Conservation (phyloP, 2,113 vertebrate genomes). For the Scartelaos histophorus region DNA sequence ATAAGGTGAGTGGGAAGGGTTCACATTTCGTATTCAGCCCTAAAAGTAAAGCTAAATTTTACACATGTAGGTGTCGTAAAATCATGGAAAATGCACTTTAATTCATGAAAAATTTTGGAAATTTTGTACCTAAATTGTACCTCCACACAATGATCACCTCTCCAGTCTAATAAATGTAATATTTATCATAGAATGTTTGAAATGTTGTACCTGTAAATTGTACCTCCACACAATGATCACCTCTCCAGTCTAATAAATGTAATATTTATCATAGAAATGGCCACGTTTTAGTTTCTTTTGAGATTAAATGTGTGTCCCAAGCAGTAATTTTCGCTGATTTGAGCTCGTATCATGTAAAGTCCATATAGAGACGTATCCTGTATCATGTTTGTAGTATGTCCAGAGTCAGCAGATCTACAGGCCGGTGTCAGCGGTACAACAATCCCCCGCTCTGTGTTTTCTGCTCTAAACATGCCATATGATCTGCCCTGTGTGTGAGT, state of each 20-base stretch:
- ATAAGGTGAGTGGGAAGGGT: too few species aligned
- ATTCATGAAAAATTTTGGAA: too few species aligned
- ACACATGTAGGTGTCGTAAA: too few species aligned
- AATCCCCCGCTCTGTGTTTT: not conserved
- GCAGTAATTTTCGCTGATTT: not conserved
- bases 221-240: too few species aligned
- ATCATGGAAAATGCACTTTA: too few species aligned
- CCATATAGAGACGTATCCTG: not conserved
- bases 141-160: too few species aligned
- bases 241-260: not conserved
- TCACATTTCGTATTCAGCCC: too few species aligned
- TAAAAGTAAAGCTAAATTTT: too few species aligned
- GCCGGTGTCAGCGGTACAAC: conserved; percentile 2
- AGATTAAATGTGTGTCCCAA: not conserved
- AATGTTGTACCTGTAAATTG: too few species aligned
- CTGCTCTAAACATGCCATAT: not conserved
- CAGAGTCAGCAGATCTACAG: not conserved
- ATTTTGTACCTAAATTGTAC: too few species aligned
- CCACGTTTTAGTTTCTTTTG: not conserved
- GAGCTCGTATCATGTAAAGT: not conserved
- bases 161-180: not conserved
- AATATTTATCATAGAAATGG: not conserved
- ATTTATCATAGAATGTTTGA: not conserved
- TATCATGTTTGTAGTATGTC: not conserved
- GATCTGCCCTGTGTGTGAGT: not conserved